Base-by-base conservation (phyloP, 2,888 invertebrate species). In the Gortyna flavago region DNA sequence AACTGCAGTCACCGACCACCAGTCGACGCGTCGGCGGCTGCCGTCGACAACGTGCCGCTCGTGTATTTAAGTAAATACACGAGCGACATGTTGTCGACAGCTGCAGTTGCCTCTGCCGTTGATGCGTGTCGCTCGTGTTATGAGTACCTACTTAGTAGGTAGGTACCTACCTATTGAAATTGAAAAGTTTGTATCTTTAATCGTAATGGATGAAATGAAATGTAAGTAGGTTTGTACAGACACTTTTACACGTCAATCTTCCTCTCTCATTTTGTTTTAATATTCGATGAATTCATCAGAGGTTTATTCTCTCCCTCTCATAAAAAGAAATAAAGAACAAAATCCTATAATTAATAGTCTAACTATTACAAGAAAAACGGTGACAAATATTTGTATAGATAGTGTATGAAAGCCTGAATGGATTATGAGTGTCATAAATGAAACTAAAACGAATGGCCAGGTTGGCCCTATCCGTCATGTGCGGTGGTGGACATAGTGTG, bases 401-500 rank as follows among this genome's bases (percentile, higher is more conserved):
- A 83, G 79, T 85, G 85, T 81, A 89, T 90, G 89, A 88, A 89
- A 89, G 87, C 84, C 74, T 93, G 94, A 94, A 95, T 94, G 91
- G 93, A 95, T 94, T 94, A 94, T 92, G 91, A 94, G 92, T 93
- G 93, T 93, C 93, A 92, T 91, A 93, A 92, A 94, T 91, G 91
- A 93, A 93, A 94, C 93, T 92, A 92, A 93, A 96, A 95, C 91
- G 94, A 94, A 95, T 96, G 90, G 93, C 93, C 89, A 78, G 85
- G 89, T 83, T 88, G 86, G 84, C 79, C 89, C 93, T 87, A 95
- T 95, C 94, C 92, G 94, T 96, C 95, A 92, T 89, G 69, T 62
- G 69, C 69, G 87, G 67, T 76, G 88, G 86, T 76, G 88, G 86
- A 0, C 83, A 83, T 90, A 85, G 5, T 82, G 71, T 91, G 93